Percentiles rank a stretch among this genome's conserved stretches.
These are phyloP conservation scores for Chelidonichthys spinosus DNA, from an alignment of 2,797 vertebrate genomes.

Conservation along the genomic window DNA sequence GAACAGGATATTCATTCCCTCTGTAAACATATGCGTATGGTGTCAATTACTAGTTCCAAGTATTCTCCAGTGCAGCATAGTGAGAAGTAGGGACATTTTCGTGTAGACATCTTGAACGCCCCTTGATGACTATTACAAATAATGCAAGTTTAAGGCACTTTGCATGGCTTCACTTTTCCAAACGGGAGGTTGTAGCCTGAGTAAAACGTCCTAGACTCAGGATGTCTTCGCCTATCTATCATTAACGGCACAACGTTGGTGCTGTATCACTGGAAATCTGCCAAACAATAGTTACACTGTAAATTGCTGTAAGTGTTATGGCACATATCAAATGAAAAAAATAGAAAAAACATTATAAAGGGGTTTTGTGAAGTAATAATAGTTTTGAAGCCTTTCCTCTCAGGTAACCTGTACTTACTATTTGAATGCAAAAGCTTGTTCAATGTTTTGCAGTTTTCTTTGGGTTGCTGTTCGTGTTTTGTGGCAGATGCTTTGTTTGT, in stretches of 20 bases:
- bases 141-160: too few species aligned
- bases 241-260: not conserved
- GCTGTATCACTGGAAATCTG: not conserved
- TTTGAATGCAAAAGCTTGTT: not conserved
- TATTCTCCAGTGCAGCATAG: too few species aligned
- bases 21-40: too few species aligned
- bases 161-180: too few species aligned
- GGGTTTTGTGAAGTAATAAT: too few species aligned
- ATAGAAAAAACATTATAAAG: not conserved
- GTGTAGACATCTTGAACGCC: too few species aligned
- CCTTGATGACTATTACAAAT: too few species aligned
- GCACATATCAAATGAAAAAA: not conserved
- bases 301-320: not conserved
- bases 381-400: not conserved
- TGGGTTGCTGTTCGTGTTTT: not conserved
- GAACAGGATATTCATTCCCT: too few species aligned
- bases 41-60: too few species aligned
- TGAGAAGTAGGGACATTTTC: too few species aligned
- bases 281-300: not conserved
- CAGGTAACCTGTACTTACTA: not conserved
- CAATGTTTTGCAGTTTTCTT: not conserved
- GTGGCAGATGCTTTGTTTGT: not conserved
- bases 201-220: too few species aligned
- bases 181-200: too few species aligned
- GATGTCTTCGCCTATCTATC: not conserved